These are phyloP conservation scores for Anas georgica DNA, from an alignment of 2,797 vertebrate species.

Conservation along the genomic window DNA sequence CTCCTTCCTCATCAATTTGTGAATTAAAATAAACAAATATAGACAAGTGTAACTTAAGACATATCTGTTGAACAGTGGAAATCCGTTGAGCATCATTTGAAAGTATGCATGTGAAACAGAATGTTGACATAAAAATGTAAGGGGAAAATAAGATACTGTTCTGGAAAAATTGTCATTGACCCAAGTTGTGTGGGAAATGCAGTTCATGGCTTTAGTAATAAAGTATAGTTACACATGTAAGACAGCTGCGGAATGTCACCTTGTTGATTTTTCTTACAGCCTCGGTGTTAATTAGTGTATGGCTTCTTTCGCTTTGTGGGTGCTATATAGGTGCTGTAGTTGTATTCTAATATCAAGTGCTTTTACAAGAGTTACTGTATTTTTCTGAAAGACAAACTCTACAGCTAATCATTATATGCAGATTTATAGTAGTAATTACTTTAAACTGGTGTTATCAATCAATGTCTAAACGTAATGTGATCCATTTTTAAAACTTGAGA, in stretches of 20 bases:
- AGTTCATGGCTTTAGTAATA: background rate
- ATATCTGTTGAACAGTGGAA: background rate
- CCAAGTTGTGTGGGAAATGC: background rate
- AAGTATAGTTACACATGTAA: background rate
- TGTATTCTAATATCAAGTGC: no score
- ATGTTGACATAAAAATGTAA: background rate
- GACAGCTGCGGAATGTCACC: background rate
- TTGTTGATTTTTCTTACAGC: background rate
- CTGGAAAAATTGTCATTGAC: background rate
- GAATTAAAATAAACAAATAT: background rate
- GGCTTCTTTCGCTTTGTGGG: background rate
- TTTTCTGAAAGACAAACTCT: background rate
- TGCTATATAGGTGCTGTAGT: no score
- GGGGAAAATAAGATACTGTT: background rate
- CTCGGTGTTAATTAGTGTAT: no score
- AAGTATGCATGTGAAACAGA: background rate
- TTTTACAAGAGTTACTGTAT: background rate
- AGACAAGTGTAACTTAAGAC: background rate
- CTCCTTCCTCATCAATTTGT: background rate
- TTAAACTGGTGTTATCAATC: background rate
- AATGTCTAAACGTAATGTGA: background rate
- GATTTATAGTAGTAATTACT: background rate
- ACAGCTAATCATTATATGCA: background rate
- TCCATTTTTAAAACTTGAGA: background rate
- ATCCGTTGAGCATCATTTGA: background rate